These are phyloP conservation scores for Callyntrura guangdongensis DNA, from an alignment of 2,888 invertebrate genomes.

Conservation along the genomic window DNA sequence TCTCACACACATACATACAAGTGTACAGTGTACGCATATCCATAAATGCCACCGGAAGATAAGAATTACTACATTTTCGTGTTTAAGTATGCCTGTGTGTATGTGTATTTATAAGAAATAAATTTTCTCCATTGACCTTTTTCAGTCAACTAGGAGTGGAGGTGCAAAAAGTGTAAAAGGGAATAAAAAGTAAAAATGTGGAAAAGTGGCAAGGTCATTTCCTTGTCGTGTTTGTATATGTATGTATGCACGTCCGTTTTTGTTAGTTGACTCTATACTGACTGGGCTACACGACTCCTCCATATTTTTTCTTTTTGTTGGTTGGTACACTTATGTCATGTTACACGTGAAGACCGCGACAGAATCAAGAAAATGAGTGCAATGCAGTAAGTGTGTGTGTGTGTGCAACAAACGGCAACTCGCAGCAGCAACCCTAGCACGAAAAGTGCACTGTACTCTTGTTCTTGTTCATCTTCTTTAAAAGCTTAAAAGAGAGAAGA, in stretches of 20 bases:
- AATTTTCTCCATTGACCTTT: conserved; percentile 71
- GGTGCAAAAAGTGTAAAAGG: conserved; percentile 63
- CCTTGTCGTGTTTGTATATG: conserved; percentile 64
- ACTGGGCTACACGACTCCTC: conserved; percentile 35
- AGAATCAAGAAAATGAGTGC: conserved; percentile 25
- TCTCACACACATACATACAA: neutral
- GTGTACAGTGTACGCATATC: no score
- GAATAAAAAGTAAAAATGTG: conserved; percentile 71
- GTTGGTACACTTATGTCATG: conserved; percentile 73
- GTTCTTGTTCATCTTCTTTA: neutral
- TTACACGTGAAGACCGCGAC: conserved; percentile 35
- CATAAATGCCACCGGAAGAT: conserved; percentile 26
- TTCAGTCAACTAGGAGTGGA: conserved; percentile 37
- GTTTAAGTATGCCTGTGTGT: neutral
- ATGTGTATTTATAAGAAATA: conserved; percentile 8
- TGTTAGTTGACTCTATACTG: conserved; percentile 11
- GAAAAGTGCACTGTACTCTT: conserved; percentile 51
- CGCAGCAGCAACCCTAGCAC: neutral
- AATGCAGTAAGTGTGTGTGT: conserved; percentile 14
- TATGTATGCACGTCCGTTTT: neutral
- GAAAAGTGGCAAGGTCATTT: conserved; percentile 78
- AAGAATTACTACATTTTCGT: conserved; percentile 29
- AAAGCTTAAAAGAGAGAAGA: conserved; percentile 58
- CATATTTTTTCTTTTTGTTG: conserved; percentile 54
- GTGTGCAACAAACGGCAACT: neutral